These are phyloP conservation scores for Microtus ochrogaster DNA, from an alignment of 2,113 vertebrate genomes.

Conservation along the genomic window DNA sequence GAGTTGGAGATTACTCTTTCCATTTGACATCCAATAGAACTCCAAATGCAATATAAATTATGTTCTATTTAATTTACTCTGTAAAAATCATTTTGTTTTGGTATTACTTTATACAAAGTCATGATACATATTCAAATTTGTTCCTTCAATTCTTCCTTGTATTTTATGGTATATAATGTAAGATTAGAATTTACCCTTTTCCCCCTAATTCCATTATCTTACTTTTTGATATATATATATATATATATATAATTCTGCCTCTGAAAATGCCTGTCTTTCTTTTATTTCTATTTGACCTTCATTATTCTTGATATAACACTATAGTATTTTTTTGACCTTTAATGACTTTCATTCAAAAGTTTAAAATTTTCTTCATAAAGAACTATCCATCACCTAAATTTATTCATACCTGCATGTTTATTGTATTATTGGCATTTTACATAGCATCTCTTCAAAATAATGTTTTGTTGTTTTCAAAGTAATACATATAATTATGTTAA, in stretches of 20 bases:
- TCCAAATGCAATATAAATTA: not conserved
- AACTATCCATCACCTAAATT: not conserved
- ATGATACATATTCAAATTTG: not conserved
- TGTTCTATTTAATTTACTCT: not conserved
- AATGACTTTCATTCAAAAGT: not conserved
- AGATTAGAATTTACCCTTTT: not conserved
- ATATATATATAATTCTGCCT: not conserved
- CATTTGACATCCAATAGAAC: not conserved
- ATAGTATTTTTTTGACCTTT: not conserved
- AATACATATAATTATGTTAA: not conserved
- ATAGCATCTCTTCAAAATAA: not conserved
- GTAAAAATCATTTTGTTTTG: not conserved
- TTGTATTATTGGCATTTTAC: not conserved
- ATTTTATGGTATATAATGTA: not conserved
- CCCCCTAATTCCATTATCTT: no score
- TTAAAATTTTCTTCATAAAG: not conserved
- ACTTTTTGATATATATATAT: no score
- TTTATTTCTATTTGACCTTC: not conserved
- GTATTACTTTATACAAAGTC: not conserved
- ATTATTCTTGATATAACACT: not conserved
- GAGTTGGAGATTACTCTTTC: not conserved
- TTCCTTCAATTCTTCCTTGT: not conserved
- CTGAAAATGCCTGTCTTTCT: not conserved
- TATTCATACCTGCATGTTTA: not conserved
- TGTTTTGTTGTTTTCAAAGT: not conserved